A percentile compares a stretch with the other conserved stretches of the same genome.
Evolutionary conservation across 1,140 invertebrate genomes (phyloP).

Genomic region (Brevipalpus yothersi): DNA sequence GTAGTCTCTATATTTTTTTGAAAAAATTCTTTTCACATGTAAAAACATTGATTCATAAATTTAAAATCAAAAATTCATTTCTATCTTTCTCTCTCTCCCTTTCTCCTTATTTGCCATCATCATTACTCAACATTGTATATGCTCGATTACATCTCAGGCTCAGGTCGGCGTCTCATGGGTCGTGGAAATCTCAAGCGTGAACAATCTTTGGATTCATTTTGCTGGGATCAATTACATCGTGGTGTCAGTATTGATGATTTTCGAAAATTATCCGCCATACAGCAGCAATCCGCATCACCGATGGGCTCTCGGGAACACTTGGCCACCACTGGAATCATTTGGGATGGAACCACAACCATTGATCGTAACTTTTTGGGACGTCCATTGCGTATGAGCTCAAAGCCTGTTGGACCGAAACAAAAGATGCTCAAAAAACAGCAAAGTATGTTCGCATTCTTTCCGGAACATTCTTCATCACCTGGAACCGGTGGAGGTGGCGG

Average conservation of each 20-base stretch:
- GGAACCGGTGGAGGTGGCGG: too few relatives aligned
- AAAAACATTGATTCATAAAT: too few relatives aligned
- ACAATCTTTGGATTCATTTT: slow-evolving; percentile 16
- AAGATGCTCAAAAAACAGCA: slow-evolving; percentile 17
- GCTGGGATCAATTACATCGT: slow-evolving; percentile 13
- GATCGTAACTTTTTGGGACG: slow-evolving; percentile 3
- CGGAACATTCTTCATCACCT: neutral
- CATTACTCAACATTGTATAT: too few relatives aligned
- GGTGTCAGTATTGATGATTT: slow-evolving; percentile 10
- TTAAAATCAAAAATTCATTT: too few relatives aligned
- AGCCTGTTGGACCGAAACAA: slow-evolving; percentile 12
- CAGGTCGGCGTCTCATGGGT: slow-evolving; percentile 3
- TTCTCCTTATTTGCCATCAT: too few relatives aligned
- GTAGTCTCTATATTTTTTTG: neutral
- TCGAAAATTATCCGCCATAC: slow-evolving; percentile 4
- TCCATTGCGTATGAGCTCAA: neutral
- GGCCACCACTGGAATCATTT: slow-evolving; percentile 4
- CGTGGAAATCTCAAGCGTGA: slow-evolving; percentile 14
- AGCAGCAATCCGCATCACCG: slow-evolving; percentile 2
- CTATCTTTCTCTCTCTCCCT: too few relatives aligned
- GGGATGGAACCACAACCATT: slow-evolving; percentile 7
- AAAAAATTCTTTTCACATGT: neutral
- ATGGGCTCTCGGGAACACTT: slow-evolving; percentile 13
- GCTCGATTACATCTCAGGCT: neutral
- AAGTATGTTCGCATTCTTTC: slow-evolving; percentile 12